Evolutionary conservation across 2,113 vertebrate genomes (phyloP), one percentile per base, ranked within the genome.

Genomic region (Nothocercus julius): DNA sequence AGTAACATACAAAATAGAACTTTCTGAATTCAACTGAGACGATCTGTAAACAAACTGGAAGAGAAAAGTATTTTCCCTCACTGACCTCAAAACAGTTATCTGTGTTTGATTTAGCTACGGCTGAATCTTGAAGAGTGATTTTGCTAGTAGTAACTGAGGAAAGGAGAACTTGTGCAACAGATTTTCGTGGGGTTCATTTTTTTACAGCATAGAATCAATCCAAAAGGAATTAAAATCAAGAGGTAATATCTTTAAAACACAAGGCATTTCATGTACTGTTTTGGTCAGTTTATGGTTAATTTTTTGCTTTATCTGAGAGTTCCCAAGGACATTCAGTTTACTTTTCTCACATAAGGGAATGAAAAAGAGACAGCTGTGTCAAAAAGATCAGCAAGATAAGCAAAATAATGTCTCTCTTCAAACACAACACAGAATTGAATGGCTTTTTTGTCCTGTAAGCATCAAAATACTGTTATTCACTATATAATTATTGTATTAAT

Each of bases 261-360:
- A 8, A 63, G 28, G 16, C 42, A 68, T 92, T 92, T 92, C 54
- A 61, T 73, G 10, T 38, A 53, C 42, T 76, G 21, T 16, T 72
- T 90, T 82, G 3, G 4, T 90, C 79, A 72, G 30, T 27, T 77
- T 66, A 32, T 56, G 14, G 20, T 62, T 62, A 16, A 12, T 38
- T 82, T 82, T 86, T 88, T 30, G 36, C 9, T 68, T 21, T 89
- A 51, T 14, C 54, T 85, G 77, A 80, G 75, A 82, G 73, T 49
- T 89, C 81, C 49, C 85, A 96, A 85, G 70, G 73, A 73, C 61
- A 54, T 83, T 93, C 62, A 45, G 25, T 87, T 93, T 79, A n/a
- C 45, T 85, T 56, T 91, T 70, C 63, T 75, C 69, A 66, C 42
- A 22, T 10, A 30, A 42, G 19, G 25, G 17, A 82, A 68, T 45